Evolutionary conservation across 2,113 vertebrate genomes (phyloP).

Genomic region (Oryzias woworae): DNA sequence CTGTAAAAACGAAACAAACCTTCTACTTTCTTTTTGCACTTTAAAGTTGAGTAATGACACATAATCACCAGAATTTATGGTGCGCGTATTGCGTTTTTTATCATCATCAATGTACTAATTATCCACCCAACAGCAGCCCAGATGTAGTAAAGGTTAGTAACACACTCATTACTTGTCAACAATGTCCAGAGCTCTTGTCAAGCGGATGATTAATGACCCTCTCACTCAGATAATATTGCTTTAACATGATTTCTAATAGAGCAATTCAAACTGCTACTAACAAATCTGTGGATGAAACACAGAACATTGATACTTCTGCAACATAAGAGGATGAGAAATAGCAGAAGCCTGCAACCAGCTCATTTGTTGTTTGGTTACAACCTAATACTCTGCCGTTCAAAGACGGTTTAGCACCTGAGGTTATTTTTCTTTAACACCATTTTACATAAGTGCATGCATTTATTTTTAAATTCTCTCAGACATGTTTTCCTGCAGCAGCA

Average conservation of each 20-base stretch:
- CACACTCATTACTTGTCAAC: conserved; percentile 64
- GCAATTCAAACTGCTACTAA: conserved; percentile 44
- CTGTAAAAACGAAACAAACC: conserved; percentile 36
- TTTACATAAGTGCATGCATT: too few relatives aligned
- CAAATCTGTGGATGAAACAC: conserved; percentile 53
- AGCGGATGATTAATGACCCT: conserved; percentile 71
- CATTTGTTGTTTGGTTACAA: conserved; percentile 1
- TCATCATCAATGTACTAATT: conserved; percentile 39
- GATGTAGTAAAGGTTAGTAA: conserved; percentile 60
- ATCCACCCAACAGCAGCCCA: conserved; percentile 56
- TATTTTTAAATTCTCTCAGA: too few relatives aligned
- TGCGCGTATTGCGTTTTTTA: conserved; percentile 18
- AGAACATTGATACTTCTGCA: conserved; percentile 39
- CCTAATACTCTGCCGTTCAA: conserved; percentile 5
- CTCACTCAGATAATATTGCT: conserved; percentile 59
- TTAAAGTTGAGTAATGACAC: conserved; percentile 32
- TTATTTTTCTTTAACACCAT: too few relatives aligned
- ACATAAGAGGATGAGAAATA: conserved; percentile 31
- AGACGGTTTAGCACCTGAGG: background rate
- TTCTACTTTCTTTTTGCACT: conserved; percentile 2
- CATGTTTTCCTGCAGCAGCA: background rate
- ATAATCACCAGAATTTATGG: conserved; percentile 45
- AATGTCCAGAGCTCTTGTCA: conserved; percentile 70
- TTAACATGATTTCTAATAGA: conserved; percentile 65
- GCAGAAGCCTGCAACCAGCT: conserved; percentile 15